Evolutionary conservation across 1,140 invertebrate genomes (phyloP).

Genomic region (Bacillus rossius): DNA sequence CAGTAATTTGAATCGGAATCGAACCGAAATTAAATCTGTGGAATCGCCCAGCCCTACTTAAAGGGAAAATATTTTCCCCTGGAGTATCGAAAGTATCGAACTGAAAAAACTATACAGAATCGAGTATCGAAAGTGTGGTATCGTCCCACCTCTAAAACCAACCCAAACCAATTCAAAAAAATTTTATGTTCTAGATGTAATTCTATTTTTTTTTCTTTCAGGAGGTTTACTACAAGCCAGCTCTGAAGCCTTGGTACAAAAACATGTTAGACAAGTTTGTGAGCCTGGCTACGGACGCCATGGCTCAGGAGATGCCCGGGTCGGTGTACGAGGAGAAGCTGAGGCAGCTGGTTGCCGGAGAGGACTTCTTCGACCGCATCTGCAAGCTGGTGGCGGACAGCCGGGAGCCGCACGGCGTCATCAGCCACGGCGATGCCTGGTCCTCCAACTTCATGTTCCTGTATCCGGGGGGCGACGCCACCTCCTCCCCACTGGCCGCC

Average conservation of each 20-base stretch:
- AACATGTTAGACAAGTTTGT: conserved; percentile 50
- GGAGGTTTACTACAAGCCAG: conserved; percentile 54
- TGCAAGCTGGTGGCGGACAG: background rate
- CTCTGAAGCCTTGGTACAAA: conserved; percentile 55
- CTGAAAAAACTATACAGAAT: too few relatives aligned
- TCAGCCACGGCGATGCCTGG: conserved; percentile 68
- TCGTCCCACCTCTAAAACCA: too few relatives aligned
- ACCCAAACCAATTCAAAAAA: too few relatives aligned
- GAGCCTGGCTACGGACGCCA: conserved; percentile 52
- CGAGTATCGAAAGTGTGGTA: too few relatives aligned
- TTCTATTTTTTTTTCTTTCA: too few relatives aligned
- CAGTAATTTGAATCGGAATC: too few relatives aligned
- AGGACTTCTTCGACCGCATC: conserved; percentile 29
- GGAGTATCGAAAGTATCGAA: too few relatives aligned
- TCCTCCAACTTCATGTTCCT: conserved; percentile 62
- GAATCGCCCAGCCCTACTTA: too few relatives aligned
- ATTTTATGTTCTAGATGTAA: too few relatives aligned
- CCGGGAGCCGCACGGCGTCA: conserved; percentile 40
- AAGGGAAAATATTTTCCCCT: too few relatives aligned
- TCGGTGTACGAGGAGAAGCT: conserved; percentile 51
- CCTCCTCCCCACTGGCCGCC: conserved; percentile 40
- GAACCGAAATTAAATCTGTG: too few relatives aligned
- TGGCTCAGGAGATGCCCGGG: conserved; percentile 53
- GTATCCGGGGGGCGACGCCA: conserved; percentile 33
- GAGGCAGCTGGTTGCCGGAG: conserved; percentile 47